Evolutionary conservation across 2,888 invertebrate species (phyloP), one percentile per base, ranked within the genome.

Genomic region (Stenichneumon culpator): DNA sequence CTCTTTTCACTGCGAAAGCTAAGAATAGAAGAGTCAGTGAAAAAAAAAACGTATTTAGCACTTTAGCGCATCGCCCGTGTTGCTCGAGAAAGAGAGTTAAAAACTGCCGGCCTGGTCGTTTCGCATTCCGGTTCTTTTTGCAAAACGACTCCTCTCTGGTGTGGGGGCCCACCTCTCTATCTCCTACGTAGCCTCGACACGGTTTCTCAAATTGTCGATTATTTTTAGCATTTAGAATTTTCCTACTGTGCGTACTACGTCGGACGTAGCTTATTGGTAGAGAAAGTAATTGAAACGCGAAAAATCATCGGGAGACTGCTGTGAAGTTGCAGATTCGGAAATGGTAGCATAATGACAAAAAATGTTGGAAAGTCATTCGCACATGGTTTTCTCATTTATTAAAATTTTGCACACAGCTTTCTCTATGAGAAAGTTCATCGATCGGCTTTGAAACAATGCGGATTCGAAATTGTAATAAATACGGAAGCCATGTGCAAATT

Each of bases 161-260:
- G 68, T 63, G 36, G 22, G 63, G 9, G 52, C 19, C 52, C 2
- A 39, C 6, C 60, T 60, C 60, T 81, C 63, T 19, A 47, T 50
- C 75, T 79, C 73, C 82, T 50, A 70, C 82, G 70, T 79, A 72
- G 50, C 79, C 82, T 74, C 79, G 79, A 79, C 79, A 84, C 82
- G 67, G 32, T 75, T 85, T 80, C 60, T 36, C 52, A 79, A 82
- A 77, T 82, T 73, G 72, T 25, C 68, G 68, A 82, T 72, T 85
- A 85, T 85, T 82, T 79, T 85, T 80, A 82, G 77, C 57, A 44
- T 3, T 32, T 63, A n/a, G 63, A 63, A 14, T 63, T 77, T 36
- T 52, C 63, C 67, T 28, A 25, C 67, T 2, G 54, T 36, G 54
- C 22, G 39, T n/a, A n/a, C 25, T 54, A 67, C 67, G 54, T 77